A percentile compares a stretch with the other conserved stretches of the same genome.
Conservation (phyloP, 2,888 invertebrate genomes). For the Chrysolina americana region DNA sequence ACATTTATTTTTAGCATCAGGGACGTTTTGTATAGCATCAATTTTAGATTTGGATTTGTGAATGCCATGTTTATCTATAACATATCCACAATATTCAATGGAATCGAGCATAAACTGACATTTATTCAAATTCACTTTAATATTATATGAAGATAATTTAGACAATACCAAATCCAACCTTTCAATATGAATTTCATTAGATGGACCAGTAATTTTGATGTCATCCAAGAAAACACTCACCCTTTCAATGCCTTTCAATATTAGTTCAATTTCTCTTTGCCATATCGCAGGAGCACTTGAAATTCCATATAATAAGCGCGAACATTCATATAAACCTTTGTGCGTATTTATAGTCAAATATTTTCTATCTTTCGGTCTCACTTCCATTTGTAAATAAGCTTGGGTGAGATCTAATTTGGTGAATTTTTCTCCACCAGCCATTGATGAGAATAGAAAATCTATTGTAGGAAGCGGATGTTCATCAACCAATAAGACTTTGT, state of each 20-base stretch:
- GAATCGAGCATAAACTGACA: neutral
- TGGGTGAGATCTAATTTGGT: constrained; percentile 1
- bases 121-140: neutral
- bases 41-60: too few relatives aligned
- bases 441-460: neutral
- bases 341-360: neutral
- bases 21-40: constrained; percentile 3
- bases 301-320: neutral
- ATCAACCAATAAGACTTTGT: neutral
- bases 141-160: neutral
- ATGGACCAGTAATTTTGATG: neutral
- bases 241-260: neutral
- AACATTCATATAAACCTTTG: neutral
- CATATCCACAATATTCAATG: too few relatives aligned
- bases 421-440: constrained; percentile 3
- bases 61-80: neutral
- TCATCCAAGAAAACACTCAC: neutral
- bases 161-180: neutral
- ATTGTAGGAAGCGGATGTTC: constrained; percentile 1
- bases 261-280: neutral
- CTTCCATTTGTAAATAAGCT: constrained; percentile 15
- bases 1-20: neutral
- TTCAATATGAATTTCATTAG: constrained; percentile 1
- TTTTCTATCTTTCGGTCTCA: constrained; percentile 17
- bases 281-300: constrained; percentile 3